Evolutionary conservation across 2,888 invertebrate genomes (phyloP), one percentile per base, ranked within the genome.

Genomic region (Biston stratarius): DNA sequence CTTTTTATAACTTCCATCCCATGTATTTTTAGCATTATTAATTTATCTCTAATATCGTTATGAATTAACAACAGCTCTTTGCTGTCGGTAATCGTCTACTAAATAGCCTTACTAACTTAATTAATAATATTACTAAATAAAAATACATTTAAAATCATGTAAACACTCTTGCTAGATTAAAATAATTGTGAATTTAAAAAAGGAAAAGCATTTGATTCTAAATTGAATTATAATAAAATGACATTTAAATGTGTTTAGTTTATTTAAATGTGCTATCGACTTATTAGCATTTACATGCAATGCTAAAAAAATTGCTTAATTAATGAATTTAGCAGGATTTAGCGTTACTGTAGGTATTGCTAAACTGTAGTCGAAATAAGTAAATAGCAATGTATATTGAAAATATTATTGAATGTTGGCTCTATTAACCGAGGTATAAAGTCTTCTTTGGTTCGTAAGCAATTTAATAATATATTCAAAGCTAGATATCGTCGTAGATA

Each of bases 51-150:
- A 81, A 84, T 84, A 82, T 83, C 85, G 86, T 76, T 83, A 83
- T 82, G 83, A 81, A 71, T 76, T 74, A 73, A 55, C 47, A 64
- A 77, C 84, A 81, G 84, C 83, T 66, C 15, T 66, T 69, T 67
- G 83, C 84, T 86, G 82, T 84, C 74, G 78, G 76, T 84, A 82
- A 84, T 88, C 82, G 84, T 89, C 83, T 89, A 89, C 86, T 91
- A 90, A 88, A 88, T 93, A 94, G 94, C 94, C 94, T 94, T 93
- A 94, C 88, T 94, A 94, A 92, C 87, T 85, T 90, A 88, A 88
- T 84, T 84, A 87, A 83, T 83, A 85, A 86, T 86, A 85, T 83
- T 75, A 81, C 86, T 87, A 87, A 84, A 84, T 80, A 67, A 84
- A 83, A 83, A 84, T 86, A 78, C 83, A 82, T 83, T 82, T 82